A percentile compares a stretch with the other conserved stretches of the same genome.
phyloP scores from a whole-genome alignment of 2,797 vertebrate genomes.

The Coendou prehensilis region DNA sequence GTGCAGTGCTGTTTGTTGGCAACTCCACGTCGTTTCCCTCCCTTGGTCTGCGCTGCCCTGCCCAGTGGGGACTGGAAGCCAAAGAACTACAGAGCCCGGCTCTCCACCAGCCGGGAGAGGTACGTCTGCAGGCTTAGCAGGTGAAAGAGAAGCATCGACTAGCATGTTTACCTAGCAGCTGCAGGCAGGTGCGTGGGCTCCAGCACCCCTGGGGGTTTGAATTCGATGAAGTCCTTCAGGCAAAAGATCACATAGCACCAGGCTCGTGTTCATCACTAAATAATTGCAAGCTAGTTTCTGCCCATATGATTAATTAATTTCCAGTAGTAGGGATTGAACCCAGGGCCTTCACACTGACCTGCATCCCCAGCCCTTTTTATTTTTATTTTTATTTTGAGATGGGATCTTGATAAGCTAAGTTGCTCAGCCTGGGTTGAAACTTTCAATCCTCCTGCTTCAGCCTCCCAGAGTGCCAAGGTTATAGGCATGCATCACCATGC shows the following conservation, averaged over 20 bases:
- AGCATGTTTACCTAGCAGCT: not conserved
- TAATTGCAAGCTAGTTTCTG: not conserved
- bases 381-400: not conserved
- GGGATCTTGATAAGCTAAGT: not conserved
- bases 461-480: not conserved
- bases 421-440: not conserved
- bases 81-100: constrained; percentile 22
- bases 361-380: not conserved
- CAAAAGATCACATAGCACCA: not conserved
- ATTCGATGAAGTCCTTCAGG: not conserved
- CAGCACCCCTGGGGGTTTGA: not conserved
- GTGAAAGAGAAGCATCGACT: not conserved
- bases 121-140: not conserved
- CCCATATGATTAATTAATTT: not conserved
- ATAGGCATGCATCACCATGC: not conserved
- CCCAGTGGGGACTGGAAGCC: constrained; percentile 43
- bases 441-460: not conserved
- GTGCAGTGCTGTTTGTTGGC: constrained; percentile 7
- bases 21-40: not conserved
- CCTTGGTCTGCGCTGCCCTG: not conserved
- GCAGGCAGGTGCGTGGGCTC: constrained; percentile 14
- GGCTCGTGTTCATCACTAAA: not conserved
- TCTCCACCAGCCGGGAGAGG: not conserved
- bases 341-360: not conserved
- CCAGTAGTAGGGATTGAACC: not conserved